Conservation (phyloP, 1,140 invertebrate species). For the Agraylea sexmaculata region DNA sequence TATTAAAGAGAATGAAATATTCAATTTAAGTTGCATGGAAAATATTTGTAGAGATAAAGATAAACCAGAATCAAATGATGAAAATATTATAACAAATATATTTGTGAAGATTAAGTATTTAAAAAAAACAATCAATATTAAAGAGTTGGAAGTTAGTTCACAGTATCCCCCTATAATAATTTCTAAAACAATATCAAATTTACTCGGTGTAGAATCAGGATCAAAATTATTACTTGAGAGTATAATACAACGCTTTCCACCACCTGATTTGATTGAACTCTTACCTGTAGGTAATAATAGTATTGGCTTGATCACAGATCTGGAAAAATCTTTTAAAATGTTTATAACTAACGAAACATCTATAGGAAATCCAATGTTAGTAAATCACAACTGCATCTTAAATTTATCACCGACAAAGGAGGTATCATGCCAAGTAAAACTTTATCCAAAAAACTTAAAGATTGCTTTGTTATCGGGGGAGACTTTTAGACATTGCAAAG, state of each 20-base stretch:
- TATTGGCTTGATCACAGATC: constrained; percentile 30
- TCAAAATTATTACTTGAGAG: constrained; percentile 32
- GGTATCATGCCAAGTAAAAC: constrained; percentile 29
- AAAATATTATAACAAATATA: constrained; percentile 27
- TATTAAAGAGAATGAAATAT: constrained; percentile 29
- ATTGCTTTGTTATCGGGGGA: constrained; percentile 47
- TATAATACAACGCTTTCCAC: constrained; percentile 28
- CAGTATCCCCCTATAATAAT: constrained; percentile 25
- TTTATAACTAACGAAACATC: constrained; percentile 31
- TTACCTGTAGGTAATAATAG: constrained; percentile 26
- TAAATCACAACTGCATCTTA: constrained; percentile 48
- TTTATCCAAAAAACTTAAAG: constrained; percentile 43
- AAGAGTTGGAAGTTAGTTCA: constrained; percentile 3
- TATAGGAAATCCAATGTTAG: constrained; percentile 31
- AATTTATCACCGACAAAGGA: constrained; percentile 21
- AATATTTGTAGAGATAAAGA: constrained; percentile 18
- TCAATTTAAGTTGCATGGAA: constrained; percentile 32
- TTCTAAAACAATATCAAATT: constrained; percentile 32
- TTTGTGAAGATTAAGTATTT: constrained; percentile 13
- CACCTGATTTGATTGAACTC: constrained; percentile 44
- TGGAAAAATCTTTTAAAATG: constrained; percentile 44
- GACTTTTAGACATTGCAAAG: constrained; percentile 41
- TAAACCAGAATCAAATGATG: constrained; percentile 23
- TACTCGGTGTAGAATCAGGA: constrained; percentile 34
- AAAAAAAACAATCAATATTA: background rate